Base-by-base conservation (phyloP, 2,888 invertebrate species). In the Piscicola geometra region DNA sequence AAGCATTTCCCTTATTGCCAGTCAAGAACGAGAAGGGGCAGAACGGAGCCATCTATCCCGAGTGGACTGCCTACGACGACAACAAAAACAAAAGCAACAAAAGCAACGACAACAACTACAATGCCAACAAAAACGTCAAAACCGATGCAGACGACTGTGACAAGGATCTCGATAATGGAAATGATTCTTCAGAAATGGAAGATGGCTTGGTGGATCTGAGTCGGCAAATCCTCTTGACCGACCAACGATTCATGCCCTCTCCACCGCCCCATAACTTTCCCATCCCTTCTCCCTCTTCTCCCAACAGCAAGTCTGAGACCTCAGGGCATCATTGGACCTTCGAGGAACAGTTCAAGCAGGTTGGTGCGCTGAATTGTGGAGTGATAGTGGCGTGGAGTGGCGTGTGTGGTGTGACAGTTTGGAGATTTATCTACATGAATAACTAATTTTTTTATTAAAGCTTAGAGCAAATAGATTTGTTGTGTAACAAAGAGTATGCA, bases 341-440 rank as follows among this genome's bases (percentile, higher is more conserved):
- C 87, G 98, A 98, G 87, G 98, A 98, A 88, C 98, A 98, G 89
- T 98, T 98, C 89, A 98, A 97, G 91, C 98, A 99, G 93, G 98
- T 98, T 88, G 90, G 79, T 25, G 28, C 88, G 90, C 79, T 25
- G 3, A 12, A n/a, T 32, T 25, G 32, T 5, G 3, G 33, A 15
- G 9, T 67, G 67, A n/a, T 67, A n/a, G 67, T 67, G 35, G 21
- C n/a, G n/a, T n/a, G n/a, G n/a, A n/a, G n/a, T n/a, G n/a, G n/a
- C n/a, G 21, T 47, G 50, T 47, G 9, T 47, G 50, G 9, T 47
- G 12, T 47, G 21, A 15, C 9, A 47, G 50, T 47, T 47, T 47
- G 9, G 50, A 21, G 12, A 47, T 47, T 47, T 47, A 9, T 47
- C 21, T 47, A 47, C 12, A 15, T 15, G 21, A 47, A 47, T 47